phyloP scores from a whole-genome alignment of 2,888 invertebrate genomes.

The Phengaris arion region DNA sequence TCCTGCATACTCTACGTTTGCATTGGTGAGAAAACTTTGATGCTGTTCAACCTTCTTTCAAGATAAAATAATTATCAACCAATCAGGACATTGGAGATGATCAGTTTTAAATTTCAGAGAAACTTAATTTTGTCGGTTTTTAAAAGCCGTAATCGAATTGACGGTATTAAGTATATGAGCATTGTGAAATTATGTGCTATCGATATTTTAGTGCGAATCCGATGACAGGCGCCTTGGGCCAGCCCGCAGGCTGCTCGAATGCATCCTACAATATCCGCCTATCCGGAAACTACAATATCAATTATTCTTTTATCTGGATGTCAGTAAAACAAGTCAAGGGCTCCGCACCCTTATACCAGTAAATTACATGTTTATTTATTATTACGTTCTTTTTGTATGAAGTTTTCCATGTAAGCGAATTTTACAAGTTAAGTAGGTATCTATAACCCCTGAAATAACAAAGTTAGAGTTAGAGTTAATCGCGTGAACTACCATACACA shows the following conservation, averaged over 20 bases:
- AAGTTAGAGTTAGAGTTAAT: too few relatives aligned
- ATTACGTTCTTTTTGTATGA: too few relatives aligned
- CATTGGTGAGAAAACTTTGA: conserved; percentile 83
- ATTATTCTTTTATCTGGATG: neutral
- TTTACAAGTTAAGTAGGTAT: too few relatives aligned
- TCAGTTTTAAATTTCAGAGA: neutral
- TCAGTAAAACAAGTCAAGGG: neutral
- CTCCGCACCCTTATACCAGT: too few relatives aligned
- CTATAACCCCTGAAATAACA: too few relatives aligned
- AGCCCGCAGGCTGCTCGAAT: neutral
- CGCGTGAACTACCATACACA: too few relatives aligned
- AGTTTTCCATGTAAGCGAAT: too few relatives aligned
- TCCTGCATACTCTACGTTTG: conserved; percentile 91
- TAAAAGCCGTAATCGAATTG: neutral
- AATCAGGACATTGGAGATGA: too few relatives aligned
- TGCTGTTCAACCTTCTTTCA: too few relatives aligned
- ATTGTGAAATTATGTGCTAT: neutral
- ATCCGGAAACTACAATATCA: neutral
- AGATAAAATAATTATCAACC: too few relatives aligned
- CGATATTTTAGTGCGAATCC: neutral
- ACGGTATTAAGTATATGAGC: neutral
- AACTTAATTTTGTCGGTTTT: neutral
- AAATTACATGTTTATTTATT: too few relatives aligned
- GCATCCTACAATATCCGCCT: neutral
- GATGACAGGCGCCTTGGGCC: neutral